Base-by-base conservation (phyloP, 2,797 vertebrate genomes). In the Bryconaethiops microstoma region DNA sequence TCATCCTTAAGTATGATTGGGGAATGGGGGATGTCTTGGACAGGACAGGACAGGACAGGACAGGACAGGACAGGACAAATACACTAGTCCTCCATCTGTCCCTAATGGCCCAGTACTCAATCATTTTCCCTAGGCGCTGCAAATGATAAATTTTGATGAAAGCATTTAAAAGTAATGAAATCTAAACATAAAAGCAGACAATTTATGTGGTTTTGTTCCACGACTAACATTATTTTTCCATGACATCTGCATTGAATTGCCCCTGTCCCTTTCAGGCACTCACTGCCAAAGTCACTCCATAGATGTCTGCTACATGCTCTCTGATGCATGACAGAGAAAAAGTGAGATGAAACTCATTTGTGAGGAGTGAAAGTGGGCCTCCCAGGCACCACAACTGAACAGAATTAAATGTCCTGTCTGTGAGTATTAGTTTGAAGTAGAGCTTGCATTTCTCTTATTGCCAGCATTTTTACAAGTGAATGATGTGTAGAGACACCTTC, bases 391-490 rank as follows among this genome's bases (percentile, higher is more conserved):
- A 9, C 42, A 42, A 7, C 60, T 35, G 35, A 35, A 64, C 16
- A 39, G 14, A 64, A 64, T 64, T 16, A 64, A 64, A 14, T 64
- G 62, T 64, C 62, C 29, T 64, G 35, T 64, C 62, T 39, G 14
- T 17, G 5, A 64, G 14, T 39, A 64, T 64, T 64, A 35, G 29
- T 64, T 7, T 64, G 35, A 64, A 39, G 62, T 25, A 35, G 16
- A 35, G 25, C 78, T 52, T 91, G 42, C 62, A 17, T 64, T 35
- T 62, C 21, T 64, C 12, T 64, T 64, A 64, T 64, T 64, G 62
- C 17, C 17, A 42, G 25, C 12, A 62, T 62, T 62, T 29, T 62
- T 25, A 42, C 42, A 60, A 62, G 5, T 16, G 13, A 64, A 35
- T 39, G 62, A n/a, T n/a, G n/a, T n/a, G n/a, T n/a, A n/a, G n/a